Conservation (phyloP, 2,888 invertebrate genomes). For the Geophilus truncorum region DNA sequence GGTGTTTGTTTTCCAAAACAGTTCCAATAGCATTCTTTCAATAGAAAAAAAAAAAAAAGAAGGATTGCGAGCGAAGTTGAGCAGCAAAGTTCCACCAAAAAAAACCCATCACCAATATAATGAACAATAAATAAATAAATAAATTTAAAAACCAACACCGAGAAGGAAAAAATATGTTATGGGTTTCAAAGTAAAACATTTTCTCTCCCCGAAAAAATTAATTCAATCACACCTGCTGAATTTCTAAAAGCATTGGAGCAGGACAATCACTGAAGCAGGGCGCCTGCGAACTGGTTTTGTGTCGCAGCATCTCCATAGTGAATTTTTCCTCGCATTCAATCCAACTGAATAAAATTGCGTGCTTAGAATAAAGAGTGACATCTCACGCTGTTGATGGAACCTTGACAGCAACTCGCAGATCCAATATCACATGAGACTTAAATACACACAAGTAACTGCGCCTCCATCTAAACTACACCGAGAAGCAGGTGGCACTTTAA, state of each 20-base stretch:
- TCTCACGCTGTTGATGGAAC: conserved; percentile 15
- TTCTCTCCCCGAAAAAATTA: not conserved
- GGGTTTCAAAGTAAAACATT: not conserved
- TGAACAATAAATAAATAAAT: not conserved
- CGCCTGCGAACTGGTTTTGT: not conserved
- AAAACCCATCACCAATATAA: not conserved
- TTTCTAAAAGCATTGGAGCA: not conserved
- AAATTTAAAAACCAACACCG: not conserved
- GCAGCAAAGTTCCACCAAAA: too few species aligned
- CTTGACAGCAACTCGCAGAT: not conserved
- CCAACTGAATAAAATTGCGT: conserved; percentile 16
- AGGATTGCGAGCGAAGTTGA: too few species aligned
- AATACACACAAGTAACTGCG: not conserved
- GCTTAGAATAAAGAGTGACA: conserved; percentile 18
- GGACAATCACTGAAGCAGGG: not conserved
- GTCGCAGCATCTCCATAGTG: not conserved
- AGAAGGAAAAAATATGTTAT: not conserved
- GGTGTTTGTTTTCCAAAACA: too few species aligned
- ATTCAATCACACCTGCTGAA: not conserved
- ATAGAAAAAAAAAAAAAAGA: too few species aligned
- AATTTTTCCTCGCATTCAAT: not conserved
- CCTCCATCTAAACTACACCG: not conserved
- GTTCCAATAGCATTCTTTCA: too few species aligned
- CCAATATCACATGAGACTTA: conserved; percentile 12
- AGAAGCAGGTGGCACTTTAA: not conserved